Evolutionary conservation across 2,888 invertebrate genomes (phyloP), one percentile per base, ranked within the genome.

Genomic region (Scaptomyza flava): DNA sequence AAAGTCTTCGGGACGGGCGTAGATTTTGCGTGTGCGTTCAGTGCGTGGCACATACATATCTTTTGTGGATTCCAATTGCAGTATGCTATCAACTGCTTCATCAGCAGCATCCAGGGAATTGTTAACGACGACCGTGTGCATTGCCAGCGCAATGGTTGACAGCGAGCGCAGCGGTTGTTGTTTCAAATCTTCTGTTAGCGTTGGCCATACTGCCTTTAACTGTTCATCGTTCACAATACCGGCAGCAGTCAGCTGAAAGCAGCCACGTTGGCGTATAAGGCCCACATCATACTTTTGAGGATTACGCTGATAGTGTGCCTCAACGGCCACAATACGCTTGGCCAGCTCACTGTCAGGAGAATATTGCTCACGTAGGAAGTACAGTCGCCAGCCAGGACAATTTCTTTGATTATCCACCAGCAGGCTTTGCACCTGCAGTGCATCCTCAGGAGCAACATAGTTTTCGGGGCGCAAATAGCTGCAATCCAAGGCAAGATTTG

Each of bases 351-450:
- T 93, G 33, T 93, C 91, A 12, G 93, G 93, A 63, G 89, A 89
- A 66, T 92, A 94, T 52, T 91, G 93, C 93, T 95, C 94, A 58
- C 94, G 93, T 38, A 95, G 94, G 90, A 97, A 96, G 92, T 97
- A 98, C 8, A 96, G 91, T 73, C 94, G 94, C 96, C 97, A 97
- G 20, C 95, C 94, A 76, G 94, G 93, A 90, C 95, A 96, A 6
- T 93, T 66, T 3, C 31, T n/a, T 0, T 87, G 87, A 43, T 84
- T 86, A 23, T 89, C 81, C 8, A 87, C 83, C 3, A 80, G 63
- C 0, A 90, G 42, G 43, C 81, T 80, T 50, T 79, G 81, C 8
- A 88, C 73, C 33, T 85, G 73, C 3, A 81, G 45, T 0, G 70
- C 80, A 77, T 84, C 79, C 30, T 81, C 82, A 0, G 90, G 89